Evolutionary conservation across 2,797 vertebrate species (phyloP).

Genomic region (Falco cherrug): DNA sequence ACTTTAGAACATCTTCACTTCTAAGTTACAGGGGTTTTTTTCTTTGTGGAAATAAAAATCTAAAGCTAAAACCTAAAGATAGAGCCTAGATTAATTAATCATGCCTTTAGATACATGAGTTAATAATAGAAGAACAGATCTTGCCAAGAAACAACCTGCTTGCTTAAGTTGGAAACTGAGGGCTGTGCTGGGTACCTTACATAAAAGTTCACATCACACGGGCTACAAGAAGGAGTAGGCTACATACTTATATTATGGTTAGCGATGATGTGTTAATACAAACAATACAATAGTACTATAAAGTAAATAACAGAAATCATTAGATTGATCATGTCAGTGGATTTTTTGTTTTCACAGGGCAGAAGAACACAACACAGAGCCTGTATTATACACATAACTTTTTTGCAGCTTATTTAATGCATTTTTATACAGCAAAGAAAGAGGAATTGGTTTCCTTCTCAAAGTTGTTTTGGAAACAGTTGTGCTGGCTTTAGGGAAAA

Average conservation of each 20-base stretch:
- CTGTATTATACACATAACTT: accelerated
- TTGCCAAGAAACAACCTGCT: background rate
- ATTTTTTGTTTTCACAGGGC: background rate
- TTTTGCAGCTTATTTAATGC: background rate
- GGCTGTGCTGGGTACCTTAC: too few species aligned
- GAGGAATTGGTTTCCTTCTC: background rate
- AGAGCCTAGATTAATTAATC: background rate
- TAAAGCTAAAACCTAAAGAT: background rate
- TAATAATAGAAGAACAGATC: background rate
- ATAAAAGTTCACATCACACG: accelerated
- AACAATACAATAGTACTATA: background rate
- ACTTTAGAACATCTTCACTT: background rate
- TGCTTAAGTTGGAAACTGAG: background rate
- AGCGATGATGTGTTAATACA: background rate
- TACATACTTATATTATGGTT: background rate
- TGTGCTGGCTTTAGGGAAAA: background rate
- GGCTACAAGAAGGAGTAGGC: background rate
- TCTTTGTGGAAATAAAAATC: background rate
- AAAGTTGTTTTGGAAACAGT: background rate
- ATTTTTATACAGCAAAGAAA: background rate
- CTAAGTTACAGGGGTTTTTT: background rate
- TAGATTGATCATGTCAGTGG: background rate
- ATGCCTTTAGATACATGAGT: background rate
- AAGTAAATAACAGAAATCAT: background rate
- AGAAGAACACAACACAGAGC: background rate